These are phyloP conservation scores for Halcyon leucocephala DNA, from an alignment of 2,797 vertebrate species.

Conservation along the genomic window DNA sequence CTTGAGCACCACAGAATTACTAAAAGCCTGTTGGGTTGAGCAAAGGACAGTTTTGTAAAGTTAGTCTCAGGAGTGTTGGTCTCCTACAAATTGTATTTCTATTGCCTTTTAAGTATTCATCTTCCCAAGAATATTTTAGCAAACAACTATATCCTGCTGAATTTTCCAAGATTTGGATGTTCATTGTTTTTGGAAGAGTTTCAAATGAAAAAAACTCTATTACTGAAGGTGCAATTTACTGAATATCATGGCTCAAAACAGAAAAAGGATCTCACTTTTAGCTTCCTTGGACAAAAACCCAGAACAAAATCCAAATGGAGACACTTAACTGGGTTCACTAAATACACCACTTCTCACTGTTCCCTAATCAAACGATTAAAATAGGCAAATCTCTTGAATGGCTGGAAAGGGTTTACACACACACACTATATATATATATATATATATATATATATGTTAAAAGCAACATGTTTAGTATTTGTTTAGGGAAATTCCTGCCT, in stretches of 20 bases:
- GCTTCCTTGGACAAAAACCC: background rate
- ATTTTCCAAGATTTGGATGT: background rate
- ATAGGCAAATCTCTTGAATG: rapidly evolving
- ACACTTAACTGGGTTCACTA: rapidly evolving
- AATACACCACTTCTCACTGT: rapidly evolving
- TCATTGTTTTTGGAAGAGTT: rapidly evolving
- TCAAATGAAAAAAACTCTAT: rapidly evolving
- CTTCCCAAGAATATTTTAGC: background rate
- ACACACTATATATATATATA: too few relatives aligned
- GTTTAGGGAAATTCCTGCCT: background rate
- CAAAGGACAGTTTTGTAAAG: background rate
- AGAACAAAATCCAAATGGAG: background rate
- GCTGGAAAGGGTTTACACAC: background rate
- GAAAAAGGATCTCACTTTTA: background rate
- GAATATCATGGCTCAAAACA: rapidly evolving
- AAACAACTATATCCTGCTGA: background rate
- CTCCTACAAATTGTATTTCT: background rate
- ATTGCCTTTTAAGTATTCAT: background rate
- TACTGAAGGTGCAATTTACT: background rate
- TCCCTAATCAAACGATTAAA: background rate
- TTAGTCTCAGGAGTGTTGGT: background rate
- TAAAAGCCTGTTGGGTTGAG: constrained; percentile 4
- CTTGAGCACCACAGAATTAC: background rate
- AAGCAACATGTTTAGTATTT: background rate
- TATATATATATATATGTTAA: background rate